Conservation (phyloP, 2,797 vertebrate genomes). For the Lepilemur ruficaudatus region DNA sequence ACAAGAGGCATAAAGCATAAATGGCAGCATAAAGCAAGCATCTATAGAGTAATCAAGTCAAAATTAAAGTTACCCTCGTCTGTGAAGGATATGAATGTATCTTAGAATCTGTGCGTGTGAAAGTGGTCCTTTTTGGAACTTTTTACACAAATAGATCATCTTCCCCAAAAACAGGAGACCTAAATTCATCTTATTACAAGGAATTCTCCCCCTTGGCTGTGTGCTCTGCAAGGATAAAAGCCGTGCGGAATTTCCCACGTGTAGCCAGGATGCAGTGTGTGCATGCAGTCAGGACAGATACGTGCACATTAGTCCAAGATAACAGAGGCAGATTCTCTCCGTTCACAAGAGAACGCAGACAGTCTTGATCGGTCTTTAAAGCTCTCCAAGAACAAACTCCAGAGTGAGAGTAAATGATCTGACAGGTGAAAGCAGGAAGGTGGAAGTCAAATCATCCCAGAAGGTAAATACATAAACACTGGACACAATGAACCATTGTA, state of each 20-base stretch:
- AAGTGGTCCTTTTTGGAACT: neutral
- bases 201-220: neutral
- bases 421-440: neutral
- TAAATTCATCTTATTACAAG: neutral
- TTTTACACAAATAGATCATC: neutral
- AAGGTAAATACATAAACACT: rapidly evolving
- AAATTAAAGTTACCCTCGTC: neutral
- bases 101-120: neutral
- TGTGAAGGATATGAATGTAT: neutral
- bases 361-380: neutral
- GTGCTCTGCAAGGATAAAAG: neutral
- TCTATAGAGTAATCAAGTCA: neutral
- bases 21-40: neutral
- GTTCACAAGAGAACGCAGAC: neutral
- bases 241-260: neutral
- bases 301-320: neutral
- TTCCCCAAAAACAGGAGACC: neutral
- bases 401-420: neutral
- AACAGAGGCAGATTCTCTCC: neutral
- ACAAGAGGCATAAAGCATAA: neutral
- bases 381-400: neutral
- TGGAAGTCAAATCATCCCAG: rapidly evolving
- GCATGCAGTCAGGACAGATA: neutral
- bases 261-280: neutral
- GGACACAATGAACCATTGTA: no score